Conservation (phyloP, 2,113 vertebrate species). For the Percopsis transmontana region DNA sequence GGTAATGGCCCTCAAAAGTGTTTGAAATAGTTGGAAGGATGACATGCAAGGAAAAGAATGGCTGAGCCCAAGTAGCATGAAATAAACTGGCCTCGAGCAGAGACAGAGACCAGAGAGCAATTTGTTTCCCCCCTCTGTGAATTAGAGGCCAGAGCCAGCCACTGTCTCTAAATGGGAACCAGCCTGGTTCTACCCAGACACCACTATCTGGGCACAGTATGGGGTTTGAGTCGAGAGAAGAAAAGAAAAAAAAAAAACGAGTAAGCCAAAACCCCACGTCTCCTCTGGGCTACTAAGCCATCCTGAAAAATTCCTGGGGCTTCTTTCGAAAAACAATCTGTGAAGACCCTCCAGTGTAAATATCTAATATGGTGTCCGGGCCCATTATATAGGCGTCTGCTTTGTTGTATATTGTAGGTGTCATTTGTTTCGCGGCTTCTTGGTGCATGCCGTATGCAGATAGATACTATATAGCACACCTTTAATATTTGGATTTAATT, state of each 20-base stretch:
- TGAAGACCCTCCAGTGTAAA: slow-evolving; percentile 55
- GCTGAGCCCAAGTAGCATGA: slow-evolving; percentile 52
- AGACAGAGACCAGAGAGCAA: slow-evolving; percentile 69
- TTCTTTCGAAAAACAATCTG: slow-evolving; percentile 59
- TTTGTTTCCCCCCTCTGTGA: slow-evolving; percentile 63
- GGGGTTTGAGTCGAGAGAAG: slow-evolving; percentile 53
- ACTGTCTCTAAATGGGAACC: slow-evolving; percentile 66
- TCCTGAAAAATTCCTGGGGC: slow-evolving; percentile 58
- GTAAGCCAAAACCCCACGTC: slow-evolving; percentile 60
- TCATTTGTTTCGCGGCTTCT: slow-evolving; percentile 42
- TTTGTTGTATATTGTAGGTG: slow-evolving; percentile 59
- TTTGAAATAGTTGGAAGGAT: slow-evolving; percentile 64
- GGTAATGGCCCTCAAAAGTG: slow-evolving; percentile 57
- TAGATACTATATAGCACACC: too few species aligned
- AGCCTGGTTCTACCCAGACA: slow-evolving; percentile 62
- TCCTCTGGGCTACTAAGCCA: slow-evolving; percentile 48
- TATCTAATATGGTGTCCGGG: slow-evolving; percentile 53
- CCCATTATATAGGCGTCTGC: slow-evolving; percentile 27
- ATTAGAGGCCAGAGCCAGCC: slow-evolving; percentile 68
- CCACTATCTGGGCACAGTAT: slow-evolving; percentile 58
- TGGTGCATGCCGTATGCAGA: not conserved
- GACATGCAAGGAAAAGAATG: slow-evolving; percentile 56
- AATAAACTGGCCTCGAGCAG: slow-evolving; percentile 60
- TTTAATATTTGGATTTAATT: not conserved
- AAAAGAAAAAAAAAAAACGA: slow-evolving; percentile 2